Base-by-base conservation (phyloP, 2,888 invertebrate species). In the Acheta domesticus region DNA sequence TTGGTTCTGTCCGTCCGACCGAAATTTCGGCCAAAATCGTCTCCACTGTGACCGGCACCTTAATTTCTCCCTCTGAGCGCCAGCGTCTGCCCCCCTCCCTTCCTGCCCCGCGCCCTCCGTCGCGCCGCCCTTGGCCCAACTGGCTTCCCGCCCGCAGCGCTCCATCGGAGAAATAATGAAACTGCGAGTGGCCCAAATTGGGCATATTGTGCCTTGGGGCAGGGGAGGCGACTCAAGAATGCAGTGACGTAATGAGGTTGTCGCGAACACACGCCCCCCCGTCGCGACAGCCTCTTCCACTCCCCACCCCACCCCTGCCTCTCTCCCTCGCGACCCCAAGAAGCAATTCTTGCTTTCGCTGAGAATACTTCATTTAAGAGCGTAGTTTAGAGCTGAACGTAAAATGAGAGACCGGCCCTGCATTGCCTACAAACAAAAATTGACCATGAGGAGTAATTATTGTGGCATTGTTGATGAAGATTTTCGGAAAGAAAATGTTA, bases 171-270 rank as follows among this genome's bases (percentile, higher is more conserved):
- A 62, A 62, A 62, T 62, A 62, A 62, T 62, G 62, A 62, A 62
- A 14, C 62, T 12, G 62, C 62, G 62, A 14, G 62, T 62, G 62
- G 62, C 14, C 62, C 62, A 62, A 62, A 62, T 62, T 62, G 62
- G 62, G 62, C 62, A 62, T 62, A 62, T 62, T 62, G 62, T 62
- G 62, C 62, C 36, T 0, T 19, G 62, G 62, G n/a, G 16, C 62
- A 62, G n/a, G 62, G 62, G n/a, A 14, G 62, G 62, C 62, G 62
- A n/a, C 14, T 14, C 62, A 62, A 62, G 62, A 62, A 62, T 62
- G 62, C 62, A 5, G n/a, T n/a, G 62, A n/a, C n/a, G 62, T 62
- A 62, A 62, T 62, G 62, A 62, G 62, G 62, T n/a, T 62, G 62
- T 62, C 62, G 14, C 62, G 62, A 19, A n/a, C 62, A 62, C 62